A percentile compares a stretch with the other conserved stretches of the same genome.
Evolutionary conservation across 2,888 invertebrate genomes (phyloP).

Genomic region (Hydraecia micacea): DNA sequence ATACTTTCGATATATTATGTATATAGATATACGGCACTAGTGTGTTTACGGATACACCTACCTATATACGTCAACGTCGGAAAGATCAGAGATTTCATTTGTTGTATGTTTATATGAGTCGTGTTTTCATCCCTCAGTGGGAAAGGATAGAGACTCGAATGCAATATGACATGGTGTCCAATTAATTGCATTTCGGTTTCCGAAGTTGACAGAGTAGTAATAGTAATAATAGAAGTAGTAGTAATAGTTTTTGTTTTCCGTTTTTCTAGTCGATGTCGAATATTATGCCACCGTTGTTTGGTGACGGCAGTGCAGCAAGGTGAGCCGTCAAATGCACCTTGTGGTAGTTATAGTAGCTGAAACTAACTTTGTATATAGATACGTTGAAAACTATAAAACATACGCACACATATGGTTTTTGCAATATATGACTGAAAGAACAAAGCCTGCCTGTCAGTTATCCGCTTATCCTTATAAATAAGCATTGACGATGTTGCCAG

Average conservation of each 20-base stretch:
- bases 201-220: neutral
- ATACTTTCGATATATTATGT: constrained; percentile 41
- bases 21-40: neutral
- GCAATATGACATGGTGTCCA: constrained; percentile 1
- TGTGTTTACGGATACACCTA: constrained; percentile 19
- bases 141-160: neutral
- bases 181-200: neutral
- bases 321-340: neutral
- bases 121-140: neutral
- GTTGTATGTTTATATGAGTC: neutral
- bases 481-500: constrained; percentile 50
- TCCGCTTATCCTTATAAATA: constrained; percentile 49
- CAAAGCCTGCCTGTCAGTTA: constrained; percentile 41
- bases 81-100: constrained; percentile 30
- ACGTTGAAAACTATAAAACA: constrained; percentile 7
- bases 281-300: neutral
- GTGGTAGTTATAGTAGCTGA: neutral
- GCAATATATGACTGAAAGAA: constrained; percentile 28
- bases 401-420: neutral
- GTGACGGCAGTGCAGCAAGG: neutral
- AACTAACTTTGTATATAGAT: neutral
- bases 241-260: too few relatives aligned
- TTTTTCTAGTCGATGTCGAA: neutral
- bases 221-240: too few relatives aligned
- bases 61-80: neutral